Conservation (phyloP, 2,888 invertebrate species). For the Frankliniella intonsa region DNA sequence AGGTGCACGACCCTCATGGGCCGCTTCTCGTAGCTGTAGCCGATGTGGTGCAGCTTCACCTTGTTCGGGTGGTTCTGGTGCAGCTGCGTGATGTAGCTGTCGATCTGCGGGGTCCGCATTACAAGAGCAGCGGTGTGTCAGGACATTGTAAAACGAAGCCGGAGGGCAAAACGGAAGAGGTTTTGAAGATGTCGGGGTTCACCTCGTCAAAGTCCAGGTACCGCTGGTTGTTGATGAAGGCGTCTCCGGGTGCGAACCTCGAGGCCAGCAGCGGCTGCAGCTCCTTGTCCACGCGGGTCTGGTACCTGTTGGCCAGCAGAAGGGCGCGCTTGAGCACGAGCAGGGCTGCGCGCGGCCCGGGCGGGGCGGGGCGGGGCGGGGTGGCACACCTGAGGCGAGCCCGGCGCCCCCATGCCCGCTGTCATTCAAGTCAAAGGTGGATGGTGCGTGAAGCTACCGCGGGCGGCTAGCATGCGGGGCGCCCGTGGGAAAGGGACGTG, state of each 20-base stretch:
- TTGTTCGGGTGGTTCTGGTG: neutral
- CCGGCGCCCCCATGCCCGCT: too few species aligned
- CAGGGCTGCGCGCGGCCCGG: neutral
- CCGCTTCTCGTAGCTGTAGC: neutral
- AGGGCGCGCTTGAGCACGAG: too few species aligned
- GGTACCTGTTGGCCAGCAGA: neutral
- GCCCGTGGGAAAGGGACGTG: too few species aligned
- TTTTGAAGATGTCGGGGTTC: too few species aligned
- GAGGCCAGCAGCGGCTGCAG: neutral
- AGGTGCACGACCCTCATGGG: neutral
- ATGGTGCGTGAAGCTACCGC: too few species aligned
- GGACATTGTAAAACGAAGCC: neutral
- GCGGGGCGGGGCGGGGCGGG: neutral
- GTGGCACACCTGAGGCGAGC: too few species aligned
- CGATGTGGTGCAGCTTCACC: neutral
- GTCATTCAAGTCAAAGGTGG: too few species aligned
- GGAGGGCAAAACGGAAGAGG: neutral
- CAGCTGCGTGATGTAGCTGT: neutral
- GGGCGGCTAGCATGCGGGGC: too few species aligned
- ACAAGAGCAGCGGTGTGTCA: neutral
- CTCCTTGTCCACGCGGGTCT: neutral
- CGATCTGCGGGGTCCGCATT: neutral
- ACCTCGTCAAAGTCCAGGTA: neutral
- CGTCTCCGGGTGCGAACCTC: neutral
- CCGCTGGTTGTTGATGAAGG: slow-evolving; percentile 8